Evolutionary conservation across 2,888 invertebrate genomes (phyloP).

Genomic region (Stictocephala bisonia): DNA sequence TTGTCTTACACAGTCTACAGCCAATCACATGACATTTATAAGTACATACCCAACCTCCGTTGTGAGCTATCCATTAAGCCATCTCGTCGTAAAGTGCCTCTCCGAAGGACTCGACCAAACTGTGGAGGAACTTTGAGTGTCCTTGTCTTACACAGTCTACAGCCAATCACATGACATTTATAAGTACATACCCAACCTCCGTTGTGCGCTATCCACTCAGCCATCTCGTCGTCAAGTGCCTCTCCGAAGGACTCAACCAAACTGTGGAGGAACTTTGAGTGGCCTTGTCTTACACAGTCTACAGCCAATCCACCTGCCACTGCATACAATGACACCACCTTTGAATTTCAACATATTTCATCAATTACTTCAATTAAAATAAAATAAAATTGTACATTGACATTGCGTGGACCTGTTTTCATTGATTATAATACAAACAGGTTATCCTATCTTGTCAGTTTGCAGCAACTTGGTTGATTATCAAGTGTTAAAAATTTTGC

Average conservation of each 20-base stretch:
- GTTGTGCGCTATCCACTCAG: conserved; percentile 82
- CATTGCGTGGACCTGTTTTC: no score
- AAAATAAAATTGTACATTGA: no score
- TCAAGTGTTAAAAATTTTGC: no score
- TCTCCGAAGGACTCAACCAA: conserved; percentile 82
- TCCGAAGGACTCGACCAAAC: conserved; percentile 80
- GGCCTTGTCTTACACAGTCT: conserved; percentile 80
- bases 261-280: conserved; percentile 81
- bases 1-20: conserved; percentile 81
- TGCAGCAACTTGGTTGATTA: no score
- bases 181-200: conserved; percentile 82
- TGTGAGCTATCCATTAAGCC: conserved; percentile 81
- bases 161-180: neutral
- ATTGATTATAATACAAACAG: no score
- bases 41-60: conserved; percentile 95
- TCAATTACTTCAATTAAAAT: no score
- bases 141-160: conserved; percentile 63
- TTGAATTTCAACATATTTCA: no score
- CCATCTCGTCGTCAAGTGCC: conserved; percentile 76
- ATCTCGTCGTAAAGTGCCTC: conserved; percentile 78
- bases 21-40: no score
- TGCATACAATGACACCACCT: conserved; percentile 79
- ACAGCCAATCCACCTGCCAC: conserved; percentile 86
- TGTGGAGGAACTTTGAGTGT: conserved; percentile 80
- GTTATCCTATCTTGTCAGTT: no score